Evolutionary conservation across 2,113 vertebrate genomes (phyloP).

Genomic region (Caretta caretta): DNA sequence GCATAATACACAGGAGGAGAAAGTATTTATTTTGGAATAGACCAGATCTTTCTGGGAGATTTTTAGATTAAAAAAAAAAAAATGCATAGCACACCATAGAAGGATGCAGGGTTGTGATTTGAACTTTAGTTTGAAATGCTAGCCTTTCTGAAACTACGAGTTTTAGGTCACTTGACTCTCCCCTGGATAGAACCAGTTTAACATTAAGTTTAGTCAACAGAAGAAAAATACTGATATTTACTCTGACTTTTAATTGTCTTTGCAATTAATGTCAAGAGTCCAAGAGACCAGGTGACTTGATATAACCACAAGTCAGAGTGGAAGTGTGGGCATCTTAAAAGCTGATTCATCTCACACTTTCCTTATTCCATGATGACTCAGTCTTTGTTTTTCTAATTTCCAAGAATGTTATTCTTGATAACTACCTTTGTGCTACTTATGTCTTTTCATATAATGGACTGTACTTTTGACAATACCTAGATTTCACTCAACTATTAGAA

Average conservation of each 20-base stretch:
- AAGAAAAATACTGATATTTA: neutral
- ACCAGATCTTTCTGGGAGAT: neutral
- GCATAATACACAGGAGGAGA: neutral
- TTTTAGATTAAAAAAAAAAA: neutral
- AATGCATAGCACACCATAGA: neutral
- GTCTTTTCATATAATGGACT: neutral
- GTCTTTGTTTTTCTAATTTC: slow-evolving; percentile 31
- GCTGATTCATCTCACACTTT: slow-evolving; percentile 59
- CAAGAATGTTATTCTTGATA: slow-evolving; percentile 29
- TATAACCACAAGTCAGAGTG: slow-evolving; percentile 58
- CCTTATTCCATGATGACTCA: slow-evolving; percentile 37
- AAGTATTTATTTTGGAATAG: neutral
- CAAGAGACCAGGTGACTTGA: slow-evolving; percentile 36
- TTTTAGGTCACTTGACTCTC: neutral
- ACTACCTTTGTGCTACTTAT: neutral
- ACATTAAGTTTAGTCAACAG: slow-evolving; percentile 17
- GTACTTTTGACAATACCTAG: neutral
- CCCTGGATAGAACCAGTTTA: slow-evolving; percentile 15
- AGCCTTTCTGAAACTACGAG: neutral
- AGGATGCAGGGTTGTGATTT: neutral
- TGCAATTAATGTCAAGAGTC: slow-evolving; percentile 46
- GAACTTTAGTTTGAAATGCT: neutral
- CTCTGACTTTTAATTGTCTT: neutral
- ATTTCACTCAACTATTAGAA: neutral
- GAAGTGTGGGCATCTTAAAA: slow-evolving; percentile 29